These are phyloP conservation scores for Dallia pectoralis DNA, from an alignment of 2,797 vertebrate genomes.

Conservation along the genomic window DNA sequence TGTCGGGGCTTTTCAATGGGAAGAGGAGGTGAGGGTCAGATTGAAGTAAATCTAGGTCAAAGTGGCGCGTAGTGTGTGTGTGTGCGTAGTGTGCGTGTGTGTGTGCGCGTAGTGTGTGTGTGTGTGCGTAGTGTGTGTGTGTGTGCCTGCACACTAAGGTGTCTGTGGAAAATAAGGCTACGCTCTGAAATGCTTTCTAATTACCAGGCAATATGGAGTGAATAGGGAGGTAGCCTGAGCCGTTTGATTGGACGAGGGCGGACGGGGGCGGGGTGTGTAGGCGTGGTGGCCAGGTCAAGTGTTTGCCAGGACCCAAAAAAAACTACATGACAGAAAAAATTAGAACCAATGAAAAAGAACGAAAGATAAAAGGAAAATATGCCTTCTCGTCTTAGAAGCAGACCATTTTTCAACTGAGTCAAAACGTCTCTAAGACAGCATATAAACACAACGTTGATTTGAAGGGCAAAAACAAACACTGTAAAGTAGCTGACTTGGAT, in stretches of 20 bases:
- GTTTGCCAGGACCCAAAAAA: constrained; percentile 38
- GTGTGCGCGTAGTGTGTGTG: background rate
- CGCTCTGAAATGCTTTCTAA: background rate
- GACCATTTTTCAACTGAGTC: constrained; percentile 53
- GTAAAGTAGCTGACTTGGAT: constrained; percentile 56
- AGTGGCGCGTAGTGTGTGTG: constrained; percentile 22
- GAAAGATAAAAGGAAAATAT: constrained; percentile 64
- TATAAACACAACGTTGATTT: background rate
- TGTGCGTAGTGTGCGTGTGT: constrained; percentile 71
- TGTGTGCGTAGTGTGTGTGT: constrained; percentile 10
- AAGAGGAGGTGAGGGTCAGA: constrained; percentile 70
- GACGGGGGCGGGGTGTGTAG: constrained; percentile 71
- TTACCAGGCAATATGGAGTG: too few species aligned
- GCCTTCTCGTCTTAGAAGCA: constrained; percentile 76
- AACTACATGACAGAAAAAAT: constrained; percentile 21
- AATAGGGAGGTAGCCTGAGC: constrained; percentile 66
- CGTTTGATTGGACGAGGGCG: constrained; percentile 85
- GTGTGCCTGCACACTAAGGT: constrained; percentile 27
- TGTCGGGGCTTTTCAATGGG: constrained; percentile 82
- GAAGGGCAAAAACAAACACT: constrained; percentile 53
- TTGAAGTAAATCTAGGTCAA: constrained; percentile 63
- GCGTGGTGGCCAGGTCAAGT: constrained; percentile 70
- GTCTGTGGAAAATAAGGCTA: constrained; percentile 80
- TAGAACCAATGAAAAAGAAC: constrained; percentile 13
- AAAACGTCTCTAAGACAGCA: too few species aligned